These are phyloP conservation scores for Malacosoma neustria DNA, from an alignment of 2,888 invertebrate genomes.

Conservation along the genomic window DNA sequence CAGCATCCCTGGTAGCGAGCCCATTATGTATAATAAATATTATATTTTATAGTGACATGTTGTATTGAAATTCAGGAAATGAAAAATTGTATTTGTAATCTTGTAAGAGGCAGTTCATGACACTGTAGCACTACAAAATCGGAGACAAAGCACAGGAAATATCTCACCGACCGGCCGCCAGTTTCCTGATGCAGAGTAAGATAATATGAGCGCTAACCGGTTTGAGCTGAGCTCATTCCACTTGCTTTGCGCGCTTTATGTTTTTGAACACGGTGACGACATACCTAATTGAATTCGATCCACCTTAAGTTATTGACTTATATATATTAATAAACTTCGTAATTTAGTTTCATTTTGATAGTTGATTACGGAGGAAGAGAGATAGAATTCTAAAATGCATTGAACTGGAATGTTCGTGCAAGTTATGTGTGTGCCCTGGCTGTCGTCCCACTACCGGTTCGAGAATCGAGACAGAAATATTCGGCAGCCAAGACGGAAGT, in stretches of 20 bases:
- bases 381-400: too few species aligned
- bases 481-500: constrained; percentile 76
- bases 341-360: too few species aligned
- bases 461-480: constrained; percentile 74
- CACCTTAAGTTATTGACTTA: background rate
- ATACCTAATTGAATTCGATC: constrained; percentile 21
- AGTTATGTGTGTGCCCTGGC: constrained; percentile 63
- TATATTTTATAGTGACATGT: too few species aligned
- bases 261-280: constrained; percentile 29
- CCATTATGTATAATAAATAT: too few species aligned
- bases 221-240: constrained; percentile 57
- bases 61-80: background rate
- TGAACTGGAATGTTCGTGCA: too few species aligned
- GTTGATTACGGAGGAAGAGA: too few species aligned
- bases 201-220: constrained; percentile 67
- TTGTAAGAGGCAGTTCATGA: constrained; percentile 19
- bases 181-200: constrained; percentile 68
- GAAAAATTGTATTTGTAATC: constrained; percentile 3
- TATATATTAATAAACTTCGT: too few species aligned
- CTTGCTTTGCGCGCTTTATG: constrained; percentile 30
- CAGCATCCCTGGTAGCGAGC: too few species aligned
- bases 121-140: constrained; percentile 31
- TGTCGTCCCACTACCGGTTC: constrained; percentile 72
- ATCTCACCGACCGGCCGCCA: constrained; percentile 52
- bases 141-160: constrained; percentile 64